Percentiles rank a stretch among this genome's conserved stretches.
These are phyloP conservation scores for Danionella dracula DNA, from an alignment of 2,797 vertebrate genomes.

Conservation along the genomic window DNA sequence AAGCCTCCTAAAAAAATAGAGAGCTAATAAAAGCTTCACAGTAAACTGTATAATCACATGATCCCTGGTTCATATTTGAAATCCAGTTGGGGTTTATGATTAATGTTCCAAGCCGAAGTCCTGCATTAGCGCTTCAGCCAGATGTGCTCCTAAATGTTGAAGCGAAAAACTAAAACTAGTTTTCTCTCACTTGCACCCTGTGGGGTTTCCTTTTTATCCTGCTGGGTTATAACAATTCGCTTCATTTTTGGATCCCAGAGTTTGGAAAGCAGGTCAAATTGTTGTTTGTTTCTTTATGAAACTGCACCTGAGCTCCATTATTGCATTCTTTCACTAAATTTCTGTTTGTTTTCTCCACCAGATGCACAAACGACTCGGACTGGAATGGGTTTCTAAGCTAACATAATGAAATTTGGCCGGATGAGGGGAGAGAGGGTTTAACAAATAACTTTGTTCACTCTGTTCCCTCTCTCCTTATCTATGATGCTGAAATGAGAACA, in stretches of 20 bases:
- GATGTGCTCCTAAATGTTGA: constrained; percentile 53
- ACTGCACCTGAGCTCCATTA: background rate
- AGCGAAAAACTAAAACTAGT: constrained; percentile 9
- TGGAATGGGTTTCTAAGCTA: constrained; percentile 64
- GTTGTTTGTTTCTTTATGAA: background rate
- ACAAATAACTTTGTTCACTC: constrained; percentile 57
- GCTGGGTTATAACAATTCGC: background rate
- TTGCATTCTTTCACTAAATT: constrained; percentile 29
- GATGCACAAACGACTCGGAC: constrained; percentile 59
- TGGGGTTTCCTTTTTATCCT: background rate
- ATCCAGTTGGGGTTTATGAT: constrained; percentile 38
- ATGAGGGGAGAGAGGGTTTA: constrained; percentile 68
- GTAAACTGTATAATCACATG: constrained; percentile 23
- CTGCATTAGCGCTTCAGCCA: constrained; percentile 41
- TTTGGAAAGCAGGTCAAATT: background rate
- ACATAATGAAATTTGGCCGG: constrained; percentile 60
- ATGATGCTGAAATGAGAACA: background rate
- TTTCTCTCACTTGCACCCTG: background rate
- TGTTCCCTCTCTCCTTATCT: constrained; percentile 43
- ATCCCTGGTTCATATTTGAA: constrained; percentile 30
- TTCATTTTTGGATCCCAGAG: background rate
- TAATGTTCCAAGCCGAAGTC: constrained; percentile 54
- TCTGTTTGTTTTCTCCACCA: constrained; percentile 39
- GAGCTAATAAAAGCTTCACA: constrained; percentile 12
- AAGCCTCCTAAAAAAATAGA: background rate